phyloP scores from a whole-genome alignment of 1,140 invertebrate species.

The Drosophila subobscura region DNA sequence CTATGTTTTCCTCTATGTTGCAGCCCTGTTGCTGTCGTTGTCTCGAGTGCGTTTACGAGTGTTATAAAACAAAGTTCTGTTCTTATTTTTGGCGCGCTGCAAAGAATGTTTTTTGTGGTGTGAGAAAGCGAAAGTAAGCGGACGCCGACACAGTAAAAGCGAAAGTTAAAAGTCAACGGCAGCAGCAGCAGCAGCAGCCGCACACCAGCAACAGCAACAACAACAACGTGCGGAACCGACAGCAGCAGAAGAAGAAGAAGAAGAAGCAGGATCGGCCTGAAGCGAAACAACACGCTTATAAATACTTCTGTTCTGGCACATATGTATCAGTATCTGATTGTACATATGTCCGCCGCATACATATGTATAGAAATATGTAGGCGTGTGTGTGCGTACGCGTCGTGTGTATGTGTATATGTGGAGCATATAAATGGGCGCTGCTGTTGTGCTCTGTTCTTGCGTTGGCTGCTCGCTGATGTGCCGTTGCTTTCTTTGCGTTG shows the following conservation, averaged over 20 bases:
- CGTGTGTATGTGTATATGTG: conserved; percentile 41
- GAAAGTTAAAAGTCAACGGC: conserved; percentile 57
- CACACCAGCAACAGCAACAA: not conserved
- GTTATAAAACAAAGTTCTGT: conserved; percentile 31
- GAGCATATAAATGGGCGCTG: conserved; percentile 56
- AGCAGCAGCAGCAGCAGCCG: conserved; percentile 2
- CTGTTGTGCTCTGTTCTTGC: conserved; percentile 34
- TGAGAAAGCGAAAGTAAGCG: conserved; percentile 55
- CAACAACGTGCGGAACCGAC: too few species aligned
- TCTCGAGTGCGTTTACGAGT: conserved; percentile 15
- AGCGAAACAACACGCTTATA: conserved; percentile 66
- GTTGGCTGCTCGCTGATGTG: conserved; percentile 15
- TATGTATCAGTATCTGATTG: conserved; percentile 80
- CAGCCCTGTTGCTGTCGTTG: conserved; percentile 5
- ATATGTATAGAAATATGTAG: conserved; percentile 25
- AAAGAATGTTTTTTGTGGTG: conserved; percentile 35
- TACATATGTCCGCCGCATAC: conserved; percentile 56
- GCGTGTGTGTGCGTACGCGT: conserved; percentile 1
- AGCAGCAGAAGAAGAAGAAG: conserved; percentile 18
- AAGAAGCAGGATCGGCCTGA: conserved; percentile 43
- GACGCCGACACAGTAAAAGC: conserved; percentile 48
- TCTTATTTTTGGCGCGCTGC: conserved; percentile 50
- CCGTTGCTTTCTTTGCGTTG: conserved; percentile 16
- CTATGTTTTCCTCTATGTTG: conserved; percentile 23
- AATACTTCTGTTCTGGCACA: conserved; percentile 76